Evolutionary conservation across 2,113 vertebrate species (phyloP).

Genomic region (Cynoglossus semilaevis): DNA sequence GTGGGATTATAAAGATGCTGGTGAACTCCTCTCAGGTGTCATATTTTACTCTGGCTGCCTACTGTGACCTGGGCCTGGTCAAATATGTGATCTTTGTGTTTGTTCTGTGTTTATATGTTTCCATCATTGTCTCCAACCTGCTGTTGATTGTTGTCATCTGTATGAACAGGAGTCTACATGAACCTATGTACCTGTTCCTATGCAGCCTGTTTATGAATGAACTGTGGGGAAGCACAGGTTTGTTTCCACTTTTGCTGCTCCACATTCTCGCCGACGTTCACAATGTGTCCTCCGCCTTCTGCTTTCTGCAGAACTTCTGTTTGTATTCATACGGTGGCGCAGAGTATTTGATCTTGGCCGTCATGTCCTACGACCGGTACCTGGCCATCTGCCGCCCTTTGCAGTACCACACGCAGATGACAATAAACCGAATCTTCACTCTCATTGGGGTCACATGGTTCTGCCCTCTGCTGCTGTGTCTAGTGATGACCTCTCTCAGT

Average conservation of each 20-base stretch:
- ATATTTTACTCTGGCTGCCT: background rate
- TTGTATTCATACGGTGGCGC: background rate
- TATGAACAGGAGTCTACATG: slow-evolving; percentile 57
- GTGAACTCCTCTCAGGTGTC: background rate
- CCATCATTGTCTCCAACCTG: background rate
- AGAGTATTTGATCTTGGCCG: slow-evolving; percentile 46
- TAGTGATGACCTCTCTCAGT: slow-evolving; percentile 19
- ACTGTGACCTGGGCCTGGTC: slow-evolving; percentile 7
- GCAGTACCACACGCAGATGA: slow-evolving; percentile 2
- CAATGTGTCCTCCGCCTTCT: slow-evolving; percentile 6
- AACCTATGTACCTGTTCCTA: slow-evolving; percentile 70
- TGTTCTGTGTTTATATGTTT: background rate
- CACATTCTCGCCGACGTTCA: slow-evolving; percentile 37
- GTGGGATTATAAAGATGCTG: background rate
- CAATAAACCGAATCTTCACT: fast-evolving
- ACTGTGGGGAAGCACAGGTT: slow-evolving; percentile 31
- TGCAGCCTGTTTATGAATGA: slow-evolving; percentile 54
- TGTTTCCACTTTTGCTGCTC: slow-evolving; percentile 24
- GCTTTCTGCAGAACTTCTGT: slow-evolving; percentile 64
- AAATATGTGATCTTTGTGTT: slow-evolving; percentile 1
- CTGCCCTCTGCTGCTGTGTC: background rate
- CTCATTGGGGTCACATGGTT: slow-evolving; percentile 40
- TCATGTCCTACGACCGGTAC: slow-evolving; percentile 18
- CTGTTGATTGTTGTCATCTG: slow-evolving; percentile 50
- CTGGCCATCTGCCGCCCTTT: slow-evolving; percentile 10